Evolutionary conservation across 2,113 vertebrate genomes (phyloP).

Genomic region (Pyrgilauda ruficollis): DNA sequence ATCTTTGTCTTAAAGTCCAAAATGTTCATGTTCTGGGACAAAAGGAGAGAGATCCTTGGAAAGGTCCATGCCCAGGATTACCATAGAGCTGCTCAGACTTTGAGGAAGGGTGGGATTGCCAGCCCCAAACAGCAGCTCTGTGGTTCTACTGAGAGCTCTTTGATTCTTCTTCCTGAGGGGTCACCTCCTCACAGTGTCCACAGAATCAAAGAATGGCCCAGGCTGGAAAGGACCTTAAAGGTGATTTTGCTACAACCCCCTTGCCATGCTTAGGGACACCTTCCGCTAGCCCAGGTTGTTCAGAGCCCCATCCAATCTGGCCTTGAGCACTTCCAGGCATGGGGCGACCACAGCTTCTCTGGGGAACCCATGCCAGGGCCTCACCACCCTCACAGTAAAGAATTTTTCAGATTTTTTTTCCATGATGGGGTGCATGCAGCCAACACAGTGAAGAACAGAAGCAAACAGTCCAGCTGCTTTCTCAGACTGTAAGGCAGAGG

Average conservation of each 20-base stretch:
- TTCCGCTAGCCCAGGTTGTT: neutral
- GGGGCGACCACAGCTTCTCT: neutral
- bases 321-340: neutral
- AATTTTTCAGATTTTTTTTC: neutral
- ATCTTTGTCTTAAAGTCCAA: neutral
- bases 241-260: too few species aligned
- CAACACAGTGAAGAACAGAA: neutral
- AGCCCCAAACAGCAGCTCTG: neutral
- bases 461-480: neutral
- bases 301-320: neutral
- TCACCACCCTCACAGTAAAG: too few species aligned
- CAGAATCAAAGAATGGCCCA: neutral
- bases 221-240: neutral
- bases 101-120: neutral
- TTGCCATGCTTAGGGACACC: too few species aligned
- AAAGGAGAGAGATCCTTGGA: neutral
- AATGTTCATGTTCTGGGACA: neutral
- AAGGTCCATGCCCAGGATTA: neutral
- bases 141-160: neutral
- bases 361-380: rapidly evolving
- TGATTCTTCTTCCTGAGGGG: neutral
- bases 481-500: neutral
- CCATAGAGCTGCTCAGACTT: neutral
- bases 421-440: neutral
- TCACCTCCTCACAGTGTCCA: neutral